phyloP scores from a whole-genome alignment of 2,888 invertebrate genomes.

The Mythimna loreyi region DNA sequence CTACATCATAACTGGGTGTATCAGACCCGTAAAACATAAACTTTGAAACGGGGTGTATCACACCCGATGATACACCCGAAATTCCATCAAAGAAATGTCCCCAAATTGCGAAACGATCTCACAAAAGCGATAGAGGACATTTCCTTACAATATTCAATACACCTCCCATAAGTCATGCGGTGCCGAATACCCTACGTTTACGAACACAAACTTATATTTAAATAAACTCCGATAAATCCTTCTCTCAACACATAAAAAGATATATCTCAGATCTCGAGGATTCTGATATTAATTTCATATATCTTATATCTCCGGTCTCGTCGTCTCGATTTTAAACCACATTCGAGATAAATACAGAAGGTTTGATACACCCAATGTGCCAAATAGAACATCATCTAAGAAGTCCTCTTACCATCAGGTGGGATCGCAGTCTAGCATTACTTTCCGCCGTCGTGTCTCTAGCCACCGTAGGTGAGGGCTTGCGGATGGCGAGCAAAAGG shows the following conservation, averaged over 20 bases:
- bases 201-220: conserved; percentile 64
- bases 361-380: no score
- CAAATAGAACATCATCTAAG: no score
- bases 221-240: conserved; percentile 67
- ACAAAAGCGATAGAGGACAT: conserved; percentile 25
- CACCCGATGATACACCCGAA: conserved; percentile 8
- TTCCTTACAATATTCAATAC: conserved; percentile 36
- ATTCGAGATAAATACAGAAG: conserved; percentile 7
- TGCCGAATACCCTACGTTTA: conserved; percentile 56
- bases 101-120: conserved; percentile 29
- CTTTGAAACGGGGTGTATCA: no score
- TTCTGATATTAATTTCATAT: conserved; percentile 74
- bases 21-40: no score
- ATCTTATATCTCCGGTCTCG: conserved; percentile 66
- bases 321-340: conserved; percentile 40
- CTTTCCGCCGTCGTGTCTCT: no score
- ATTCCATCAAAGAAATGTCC: conserved; percentile 8
- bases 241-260: conserved; percentile 66
- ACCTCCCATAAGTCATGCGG: conserved; percentile 57
- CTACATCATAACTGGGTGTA: background rate
- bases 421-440: no score
- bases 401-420: no score
- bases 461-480: no score
- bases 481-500: no score
- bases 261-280: conserved; percentile 70